phyloP scores from a whole-genome alignment of 1,140 invertebrate genomes.

The Zelostemma sp. region DNA sequence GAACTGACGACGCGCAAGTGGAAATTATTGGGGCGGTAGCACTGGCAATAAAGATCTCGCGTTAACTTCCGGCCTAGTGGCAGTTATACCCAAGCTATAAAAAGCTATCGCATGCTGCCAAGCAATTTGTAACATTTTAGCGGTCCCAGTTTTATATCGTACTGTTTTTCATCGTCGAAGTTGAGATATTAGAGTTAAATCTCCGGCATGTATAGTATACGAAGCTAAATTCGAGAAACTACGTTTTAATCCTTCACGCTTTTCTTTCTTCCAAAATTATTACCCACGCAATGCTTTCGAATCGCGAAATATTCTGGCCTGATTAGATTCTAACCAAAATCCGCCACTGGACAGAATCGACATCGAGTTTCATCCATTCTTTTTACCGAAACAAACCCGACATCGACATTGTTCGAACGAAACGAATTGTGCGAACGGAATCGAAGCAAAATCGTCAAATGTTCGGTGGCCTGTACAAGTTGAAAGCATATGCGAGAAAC shows the following conservation, averaged over 20 bases:
- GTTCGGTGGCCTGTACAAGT: conserved; percentile 11
- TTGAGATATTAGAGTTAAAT: conserved; percentile 28
- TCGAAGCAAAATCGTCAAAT: conserved; percentile 18
- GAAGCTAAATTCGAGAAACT: too few relatives aligned
- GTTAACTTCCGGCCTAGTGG: conserved; percentile 38
- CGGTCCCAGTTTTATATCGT: conserved; percentile 34
- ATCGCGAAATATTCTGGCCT: too few relatives aligned
- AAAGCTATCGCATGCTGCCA: conserved; percentile 44
- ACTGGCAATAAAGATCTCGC: conserved; percentile 43
- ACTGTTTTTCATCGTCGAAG: conserved; percentile 11
- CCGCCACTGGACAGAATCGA: too few relatives aligned
- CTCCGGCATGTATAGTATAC: too few relatives aligned
- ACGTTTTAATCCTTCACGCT: too few relatives aligned
- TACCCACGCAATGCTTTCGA: too few relatives aligned
- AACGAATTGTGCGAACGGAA: conserved; percentile 32
- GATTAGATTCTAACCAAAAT: too few relatives aligned
- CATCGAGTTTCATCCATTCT: too few relatives aligned
- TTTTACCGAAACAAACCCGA: background rate
- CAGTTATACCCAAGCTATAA: conserved; percentile 35
- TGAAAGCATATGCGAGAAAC: conserved; percentile 31
- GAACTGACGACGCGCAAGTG: conserved; percentile 36
- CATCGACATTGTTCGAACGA: conserved; percentile 26
- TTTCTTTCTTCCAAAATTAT: too few relatives aligned
- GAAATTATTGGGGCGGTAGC: conserved; percentile 41
- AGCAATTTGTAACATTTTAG: conserved; percentile 49